These are phyloP conservation scores for Pangasius krempfi DNA, from an alignment of 2,797 vertebrate genomes.

Conservation along the genomic window DNA sequence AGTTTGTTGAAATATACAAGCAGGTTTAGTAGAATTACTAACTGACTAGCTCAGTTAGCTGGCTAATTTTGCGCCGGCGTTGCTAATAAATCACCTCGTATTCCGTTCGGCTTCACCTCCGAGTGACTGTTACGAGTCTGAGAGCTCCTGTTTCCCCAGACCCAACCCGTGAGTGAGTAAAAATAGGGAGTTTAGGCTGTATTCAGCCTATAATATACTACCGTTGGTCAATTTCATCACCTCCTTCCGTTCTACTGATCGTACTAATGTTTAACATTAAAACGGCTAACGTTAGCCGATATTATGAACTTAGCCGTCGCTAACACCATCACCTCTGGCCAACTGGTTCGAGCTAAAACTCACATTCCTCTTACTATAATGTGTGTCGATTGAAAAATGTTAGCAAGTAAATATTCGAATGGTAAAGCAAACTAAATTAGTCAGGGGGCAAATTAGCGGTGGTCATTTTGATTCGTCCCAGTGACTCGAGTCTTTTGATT, in stretches of 20 bases:
- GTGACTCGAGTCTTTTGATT: no score
- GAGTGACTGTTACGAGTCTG: background rate
- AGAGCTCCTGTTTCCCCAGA: background rate
- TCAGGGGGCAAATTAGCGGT: background rate
- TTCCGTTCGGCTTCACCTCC: background rate
- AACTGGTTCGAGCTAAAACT: background rate
- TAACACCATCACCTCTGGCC: background rate
- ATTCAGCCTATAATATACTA: background rate
- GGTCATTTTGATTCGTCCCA: no score
- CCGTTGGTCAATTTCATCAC: background rate
- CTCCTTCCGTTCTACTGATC: background rate
- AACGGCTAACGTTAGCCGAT: background rate
- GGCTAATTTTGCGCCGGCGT: background rate
- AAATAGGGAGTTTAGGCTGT: background rate
- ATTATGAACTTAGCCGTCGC: background rate
- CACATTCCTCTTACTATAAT: background rate
- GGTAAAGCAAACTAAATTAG: background rate
- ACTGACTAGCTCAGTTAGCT: background rate
- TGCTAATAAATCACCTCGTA: background rate
- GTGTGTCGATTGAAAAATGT: background rate
- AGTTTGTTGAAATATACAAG: background rate
- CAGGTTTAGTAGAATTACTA: background rate
- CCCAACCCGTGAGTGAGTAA: background rate
- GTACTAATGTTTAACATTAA: background rate
- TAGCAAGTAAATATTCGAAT: background rate